Evolutionary conservation across 1,140 invertebrate species (phyloP).

Genomic region (Tetragonula clypearis): DNA sequence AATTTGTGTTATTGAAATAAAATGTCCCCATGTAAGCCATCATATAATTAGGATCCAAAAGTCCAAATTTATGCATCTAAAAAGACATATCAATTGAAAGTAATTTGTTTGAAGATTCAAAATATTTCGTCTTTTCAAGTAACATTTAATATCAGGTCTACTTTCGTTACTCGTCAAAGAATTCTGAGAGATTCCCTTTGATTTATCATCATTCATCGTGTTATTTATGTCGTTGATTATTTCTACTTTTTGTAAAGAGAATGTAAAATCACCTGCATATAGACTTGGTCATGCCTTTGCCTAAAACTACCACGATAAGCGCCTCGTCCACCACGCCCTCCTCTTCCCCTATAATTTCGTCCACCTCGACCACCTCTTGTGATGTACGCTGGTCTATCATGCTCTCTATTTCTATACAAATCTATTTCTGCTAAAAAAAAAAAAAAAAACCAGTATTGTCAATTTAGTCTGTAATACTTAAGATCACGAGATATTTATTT

Average conservation of each 20-base stretch:
- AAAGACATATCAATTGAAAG: slow-evolving; percentile 41
- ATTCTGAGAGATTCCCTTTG: slow-evolving; percentile 53
- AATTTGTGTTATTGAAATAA: slow-evolving; percentile 83
- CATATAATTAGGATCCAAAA: slow-evolving; percentile 81
- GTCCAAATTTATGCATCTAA: slow-evolving; percentile 75
- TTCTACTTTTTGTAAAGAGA: neutral
- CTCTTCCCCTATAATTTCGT: slow-evolving; percentile 73
- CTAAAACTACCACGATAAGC: slow-evolving; percentile 71
- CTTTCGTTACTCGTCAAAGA: slow-evolving; percentile 49
- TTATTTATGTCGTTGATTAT: neutral
- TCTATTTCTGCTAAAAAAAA: slow-evolving; percentile 59
- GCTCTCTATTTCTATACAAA: slow-evolving; percentile 75
- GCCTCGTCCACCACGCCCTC: slow-evolving; percentile 68
- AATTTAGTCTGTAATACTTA: neutral
- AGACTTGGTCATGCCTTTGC: slow-evolving; percentile 81
- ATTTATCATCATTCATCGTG: slow-evolving; percentile 22
- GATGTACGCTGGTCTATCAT: slow-evolving; percentile 74
- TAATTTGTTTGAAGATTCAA: neutral
- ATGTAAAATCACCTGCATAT: slow-evolving; percentile 77
- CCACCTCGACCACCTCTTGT: slow-evolving; percentile 72
- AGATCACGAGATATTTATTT: neutral
- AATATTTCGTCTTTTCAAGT: neutral
- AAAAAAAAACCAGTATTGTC: slow-evolving; percentile 5
- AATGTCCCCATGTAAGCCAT: slow-evolving; percentile 86
- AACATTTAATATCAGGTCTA: slow-evolving; percentile 61